Conservation (phyloP, 2,888 invertebrate species). For the Tetramorium bicarinatum region DNA sequence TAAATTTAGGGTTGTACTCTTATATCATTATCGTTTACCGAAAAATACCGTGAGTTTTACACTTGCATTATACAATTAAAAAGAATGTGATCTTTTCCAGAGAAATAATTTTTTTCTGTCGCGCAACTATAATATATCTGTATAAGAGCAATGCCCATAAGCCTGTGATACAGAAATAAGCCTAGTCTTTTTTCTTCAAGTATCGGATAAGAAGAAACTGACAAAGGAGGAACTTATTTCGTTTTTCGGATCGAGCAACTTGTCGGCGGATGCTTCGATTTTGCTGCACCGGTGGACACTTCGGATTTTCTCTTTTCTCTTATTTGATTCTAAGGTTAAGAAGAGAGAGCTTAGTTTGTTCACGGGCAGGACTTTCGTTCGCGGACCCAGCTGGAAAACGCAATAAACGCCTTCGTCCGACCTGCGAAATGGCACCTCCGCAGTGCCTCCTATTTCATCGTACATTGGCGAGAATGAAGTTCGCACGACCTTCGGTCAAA, state of each 20-base stretch:
- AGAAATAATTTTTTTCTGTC: no score
- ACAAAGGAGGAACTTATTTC: constrained; percentile 7
- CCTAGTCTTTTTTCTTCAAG: not conserved
- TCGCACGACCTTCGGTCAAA: constrained; percentile 42
- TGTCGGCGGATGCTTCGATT: constrained; percentile 33
- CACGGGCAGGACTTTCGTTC: constrained; percentile 26
- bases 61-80: no score
- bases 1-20: no score
- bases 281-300: constrained; percentile 18
- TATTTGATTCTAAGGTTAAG: constrained; percentile 44
- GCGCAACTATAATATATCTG: no score
- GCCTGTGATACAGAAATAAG: not conserved
- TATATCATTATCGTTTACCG: no score
- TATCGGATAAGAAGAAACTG: not conserved
- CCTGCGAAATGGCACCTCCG: constrained; percentile 42
- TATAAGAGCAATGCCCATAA: not conserved
- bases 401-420: constrained; percentile 38
- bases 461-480: constrained; percentile 29
- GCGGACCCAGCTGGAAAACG: constrained; percentile 42
- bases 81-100: no score
- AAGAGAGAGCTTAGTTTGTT: constrained; percentile 46
- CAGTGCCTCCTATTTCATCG: constrained; percentile 32
- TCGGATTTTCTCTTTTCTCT: constrained; percentile 34
- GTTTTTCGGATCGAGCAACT: constrained; percentile 45
- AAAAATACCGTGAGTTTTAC: no score